phyloP scores from a whole-genome alignment of 1,140 invertebrate genomes.

The Macrocentrus cingulum region DNA sequence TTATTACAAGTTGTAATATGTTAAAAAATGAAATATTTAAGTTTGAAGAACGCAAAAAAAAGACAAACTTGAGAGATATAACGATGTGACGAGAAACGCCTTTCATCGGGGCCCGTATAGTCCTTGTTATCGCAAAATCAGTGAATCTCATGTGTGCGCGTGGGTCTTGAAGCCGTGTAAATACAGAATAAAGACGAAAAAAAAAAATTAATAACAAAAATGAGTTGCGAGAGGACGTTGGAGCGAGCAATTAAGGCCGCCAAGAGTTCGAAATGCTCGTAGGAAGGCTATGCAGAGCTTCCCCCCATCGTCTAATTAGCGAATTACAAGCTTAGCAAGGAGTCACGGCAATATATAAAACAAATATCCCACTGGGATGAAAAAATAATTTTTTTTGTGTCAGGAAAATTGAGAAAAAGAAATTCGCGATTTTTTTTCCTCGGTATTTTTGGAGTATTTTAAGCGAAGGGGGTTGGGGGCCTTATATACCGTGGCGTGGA shows the following conservation, averaged over 20 bases:
- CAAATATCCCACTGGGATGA: background rate
- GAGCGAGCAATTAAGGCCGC: too few species aligned
- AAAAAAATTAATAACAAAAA: background rate
- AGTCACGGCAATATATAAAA: background rate
- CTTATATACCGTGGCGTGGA: too few species aligned
- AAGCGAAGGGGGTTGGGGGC: too few species aligned
- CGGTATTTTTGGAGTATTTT: too few species aligned
- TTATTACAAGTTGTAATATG: too few species aligned
- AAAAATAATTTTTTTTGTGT: too few species aligned
- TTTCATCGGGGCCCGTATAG: constrained; percentile 7
- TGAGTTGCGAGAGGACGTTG: too few species aligned
- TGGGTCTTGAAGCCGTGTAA: background rate
- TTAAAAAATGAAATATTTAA: too few species aligned
- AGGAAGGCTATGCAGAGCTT: too few species aligned
- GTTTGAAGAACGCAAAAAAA: constrained; percentile 6
- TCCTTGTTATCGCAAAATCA: constrained; percentile 13
- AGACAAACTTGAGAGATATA: background rate
- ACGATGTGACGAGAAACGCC: constrained; percentile 17
- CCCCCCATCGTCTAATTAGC: constrained; percentile 17
- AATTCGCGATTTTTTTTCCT: too few species aligned
- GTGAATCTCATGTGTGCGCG: constrained; percentile 2
- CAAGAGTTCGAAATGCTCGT: too few species aligned
- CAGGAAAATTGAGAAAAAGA: too few species aligned
- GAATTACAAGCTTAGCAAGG: constrained; percentile 20
- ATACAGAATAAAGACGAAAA: background rate